Base-by-base conservation (phyloP, 2,113 vertebrate genomes). In the Melanerpes aurifrons region DNA sequence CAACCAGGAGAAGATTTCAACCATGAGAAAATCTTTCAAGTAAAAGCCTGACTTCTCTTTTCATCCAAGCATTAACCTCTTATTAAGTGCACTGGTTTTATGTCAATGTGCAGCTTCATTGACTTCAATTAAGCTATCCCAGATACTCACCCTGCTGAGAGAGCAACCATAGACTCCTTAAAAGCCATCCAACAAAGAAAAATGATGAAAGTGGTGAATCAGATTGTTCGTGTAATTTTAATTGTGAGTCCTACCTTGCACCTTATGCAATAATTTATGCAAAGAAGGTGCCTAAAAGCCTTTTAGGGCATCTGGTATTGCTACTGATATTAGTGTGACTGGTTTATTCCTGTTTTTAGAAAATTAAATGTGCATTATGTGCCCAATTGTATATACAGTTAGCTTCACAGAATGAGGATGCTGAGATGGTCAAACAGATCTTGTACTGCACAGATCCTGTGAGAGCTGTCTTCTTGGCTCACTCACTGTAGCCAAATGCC, bases 121-220 rank as follows among this genome's bases (percentile, higher is more conserved):
- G 87, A 92, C 87, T 96, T 96, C 75, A 93, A 68, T 93, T 92
- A 93, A 84, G 68, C 32, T 89, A 18, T 68, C 79, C 87, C 37
- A 71, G 91, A 76, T 72, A 90, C 24, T 31, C 62, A 92, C 24
- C 69, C 82, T 83, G 69, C 78, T 87, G 69, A 69, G 85, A 92
- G 31, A 93, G 69, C 69, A 91, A 89, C 76, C 20, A 71, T 22
- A 76, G 43, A 58, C 75, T 83, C 87, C 73, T 43, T 2, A 73
- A 89, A 82, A 77, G n/a, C 67, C 61, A 80, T 70, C 64, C 61
- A 67, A 62, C 64, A 74, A 48, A 87, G 72, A 89, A 96, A 86
- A 50, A 28, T 0, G 0, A 8, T 64, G 77, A 87, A 6, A 70
- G 17, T 74, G 54, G 71, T 73, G 87, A 92, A 82, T 70, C 11